phyloP scores from a whole-genome alignment of 2,113 vertebrate genomes.

The Nematolebias whitei region DNA sequence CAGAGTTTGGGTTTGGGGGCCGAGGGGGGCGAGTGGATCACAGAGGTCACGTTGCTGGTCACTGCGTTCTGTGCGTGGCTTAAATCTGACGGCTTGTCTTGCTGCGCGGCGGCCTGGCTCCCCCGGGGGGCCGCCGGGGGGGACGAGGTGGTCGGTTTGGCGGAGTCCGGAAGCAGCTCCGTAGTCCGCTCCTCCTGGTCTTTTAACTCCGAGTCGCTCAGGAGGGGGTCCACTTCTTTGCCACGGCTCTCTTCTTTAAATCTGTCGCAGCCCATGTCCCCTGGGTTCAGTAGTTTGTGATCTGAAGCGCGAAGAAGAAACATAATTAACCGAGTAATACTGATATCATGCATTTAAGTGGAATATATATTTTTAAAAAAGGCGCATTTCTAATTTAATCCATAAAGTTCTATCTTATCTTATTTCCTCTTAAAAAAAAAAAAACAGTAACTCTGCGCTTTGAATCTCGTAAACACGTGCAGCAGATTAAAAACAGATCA shows the following conservation, averaged over 20 bases:
- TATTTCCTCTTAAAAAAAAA: not conserved
- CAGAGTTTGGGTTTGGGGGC: slow-evolving; percentile 94
- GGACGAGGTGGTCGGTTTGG: slow-evolving; percentile 82
- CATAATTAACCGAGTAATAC: slow-evolving; percentile 50
- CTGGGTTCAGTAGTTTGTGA: slow-evolving; percentile 80
- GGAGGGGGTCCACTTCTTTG: slow-evolving; percentile 82
- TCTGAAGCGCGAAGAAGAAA: slow-evolving; percentile 69
- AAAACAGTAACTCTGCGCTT: slow-evolving; percentile 20
- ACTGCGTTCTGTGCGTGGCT: slow-evolving; percentile 66
- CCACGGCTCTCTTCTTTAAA: slow-evolving; percentile 81
- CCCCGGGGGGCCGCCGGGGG: slow-evolving; percentile 75
- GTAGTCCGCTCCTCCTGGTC: slow-evolving; percentile 85
- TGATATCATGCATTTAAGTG: slow-evolving; percentile 5
- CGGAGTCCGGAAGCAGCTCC: slow-evolving; percentile 78
- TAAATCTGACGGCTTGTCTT: slow-evolving; percentile 78
- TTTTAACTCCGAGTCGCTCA: slow-evolving; percentile 94
- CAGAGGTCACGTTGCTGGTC: slow-evolving; percentile 85
- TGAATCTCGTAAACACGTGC: slow-evolving; percentile 38
- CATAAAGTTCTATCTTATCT: too few relatives aligned
- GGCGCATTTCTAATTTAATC: too few relatives aligned
- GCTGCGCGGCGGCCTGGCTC: slow-evolving; percentile 70
- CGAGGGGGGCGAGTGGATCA: slow-evolving; percentile 91
- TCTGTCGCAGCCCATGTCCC: slow-evolving; percentile 80
- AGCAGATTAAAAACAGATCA: slow-evolving; percentile 19
- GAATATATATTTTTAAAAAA: too few relatives aligned